A percentile compares a stretch with the other conserved stretches of the same genome.
phyloP scores from a whole-genome alignment of 2,888 invertebrate genomes.

The Xylota segnis region DNA sequence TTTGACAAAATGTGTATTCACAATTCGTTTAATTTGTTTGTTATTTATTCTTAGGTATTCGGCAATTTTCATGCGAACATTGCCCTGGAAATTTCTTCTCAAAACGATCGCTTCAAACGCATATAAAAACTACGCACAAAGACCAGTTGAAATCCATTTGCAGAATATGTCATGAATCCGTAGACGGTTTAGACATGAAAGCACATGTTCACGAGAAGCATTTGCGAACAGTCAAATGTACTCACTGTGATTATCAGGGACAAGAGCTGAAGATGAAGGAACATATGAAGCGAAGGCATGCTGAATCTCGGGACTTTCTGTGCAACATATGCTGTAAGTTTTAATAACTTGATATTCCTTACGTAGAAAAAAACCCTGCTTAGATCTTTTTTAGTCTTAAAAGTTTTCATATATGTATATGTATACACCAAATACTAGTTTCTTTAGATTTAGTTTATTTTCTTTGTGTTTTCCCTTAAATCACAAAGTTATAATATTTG shows the following conservation, averaged over 20 bases:
- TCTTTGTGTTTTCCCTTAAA: too few species aligned
- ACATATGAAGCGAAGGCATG: constrained; percentile 67
- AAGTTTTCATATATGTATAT: too few species aligned
- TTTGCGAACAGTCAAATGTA: constrained; percentile 62
- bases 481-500: too few species aligned
- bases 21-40: not conserved
- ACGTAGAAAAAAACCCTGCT: too few species aligned
- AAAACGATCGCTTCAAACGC: constrained; percentile 58
- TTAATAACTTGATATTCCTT: too few species aligned
- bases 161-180: constrained; percentile 62
- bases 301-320: constrained; percentile 65
- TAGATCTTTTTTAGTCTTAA: too few species aligned
- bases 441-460: too few species aligned
- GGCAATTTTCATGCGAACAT: constrained; percentile 59
- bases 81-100: constrained; percentile 60
- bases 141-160: constrained; percentile 49
- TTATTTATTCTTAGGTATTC: constrained; percentile 35
- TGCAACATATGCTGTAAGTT: constrained; percentile 78
- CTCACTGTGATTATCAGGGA: constrained; percentile 66
- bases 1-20: not conserved
- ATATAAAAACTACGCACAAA: constrained; percentile 44
- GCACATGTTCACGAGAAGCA: constrained; percentile 65
- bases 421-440: too few species aligned
- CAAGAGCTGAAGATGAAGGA: constrained; percentile 71
- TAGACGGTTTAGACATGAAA: constrained; percentile 45